Percentiles rank a stretch among this genome's conserved stretches.
Conservation (phyloP, 2,113 vertebrate species). For the Aspiorhynchus laticeps region DNA sequence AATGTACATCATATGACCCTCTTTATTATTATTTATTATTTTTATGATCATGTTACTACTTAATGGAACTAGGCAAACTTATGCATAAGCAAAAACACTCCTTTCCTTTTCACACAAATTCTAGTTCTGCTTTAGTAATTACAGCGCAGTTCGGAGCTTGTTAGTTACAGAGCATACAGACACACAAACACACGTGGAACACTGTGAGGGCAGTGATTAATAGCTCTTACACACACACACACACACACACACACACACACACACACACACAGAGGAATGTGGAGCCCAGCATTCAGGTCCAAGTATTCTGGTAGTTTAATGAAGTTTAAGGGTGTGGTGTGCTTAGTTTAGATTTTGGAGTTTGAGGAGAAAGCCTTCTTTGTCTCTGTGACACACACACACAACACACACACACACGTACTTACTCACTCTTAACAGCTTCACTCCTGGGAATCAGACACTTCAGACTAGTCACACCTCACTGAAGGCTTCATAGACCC, state of each 20-base stretch:
- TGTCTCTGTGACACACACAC: not conserved
- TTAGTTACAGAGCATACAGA: not conserved
- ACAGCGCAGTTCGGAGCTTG: constrained; percentile 14
- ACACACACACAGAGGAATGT: not conserved
- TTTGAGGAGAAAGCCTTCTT: constrained; percentile 16
- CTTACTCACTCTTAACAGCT: not conserved
- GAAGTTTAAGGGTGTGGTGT: constrained; percentile 38
- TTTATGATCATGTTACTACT: not conserved
- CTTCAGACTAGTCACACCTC: constrained; percentile 15
- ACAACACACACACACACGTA: not conserved
- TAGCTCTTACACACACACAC: not conserved
- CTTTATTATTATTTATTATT: not conserved
- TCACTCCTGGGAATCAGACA: not conserved
- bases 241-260: not conserved
- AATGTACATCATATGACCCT: not conserved
- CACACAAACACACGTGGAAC: not conserved
- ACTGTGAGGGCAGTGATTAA: constrained; percentile 18
- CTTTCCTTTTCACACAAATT: not conserved
- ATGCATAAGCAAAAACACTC: not conserved
- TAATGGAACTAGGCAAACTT: not conserved
- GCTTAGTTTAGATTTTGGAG: constrained; percentile 12
- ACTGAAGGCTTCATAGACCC: constrained; percentile 3
- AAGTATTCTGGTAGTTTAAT: constrained; percentile 30
- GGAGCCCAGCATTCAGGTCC: constrained; percentile 21
- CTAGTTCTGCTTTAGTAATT: constrained; percentile 26